Percentiles rank a stretch among this genome's conserved stretches.
These are phyloP conservation scores for Coecobrya sp. DNA, from an alignment of 2,888 invertebrate species.

Conservation along the genomic window DNA sequence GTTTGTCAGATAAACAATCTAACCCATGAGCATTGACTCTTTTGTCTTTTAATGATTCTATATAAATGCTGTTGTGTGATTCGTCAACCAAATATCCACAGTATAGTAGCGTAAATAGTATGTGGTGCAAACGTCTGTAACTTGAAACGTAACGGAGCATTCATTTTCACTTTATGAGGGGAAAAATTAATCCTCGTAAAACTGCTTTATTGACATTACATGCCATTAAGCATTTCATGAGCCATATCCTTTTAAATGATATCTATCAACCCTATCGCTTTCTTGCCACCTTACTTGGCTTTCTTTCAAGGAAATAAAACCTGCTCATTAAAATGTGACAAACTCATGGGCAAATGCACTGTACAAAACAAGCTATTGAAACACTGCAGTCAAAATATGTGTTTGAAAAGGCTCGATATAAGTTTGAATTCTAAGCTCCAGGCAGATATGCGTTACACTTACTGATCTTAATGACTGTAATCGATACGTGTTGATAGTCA, in stretches of 20 bases:
- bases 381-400: neutral
- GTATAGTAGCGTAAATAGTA: too few relatives aligned
- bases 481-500: conserved; percentile 55
- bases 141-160: neutral
- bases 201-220: conserved; percentile 10
- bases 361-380: neutral
- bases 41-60: too few relatives aligned
- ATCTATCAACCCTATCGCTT: neutral
- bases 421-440: neutral
- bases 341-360: neutral
- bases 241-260: conserved; percentile 10
- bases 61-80: too few relatives aligned
- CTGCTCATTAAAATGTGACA: conserved; percentile 10
- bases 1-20: too few relatives aligned
- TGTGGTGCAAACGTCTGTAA: neutral
- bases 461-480: conserved; percentile 31
- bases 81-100: too few relatives aligned
- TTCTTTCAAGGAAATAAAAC: neutral
- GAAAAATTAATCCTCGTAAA: conserved; percentile 6
- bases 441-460: neutral
- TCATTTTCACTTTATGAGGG: too few relatives aligned
- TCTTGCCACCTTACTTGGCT: neutral
- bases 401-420: neutral
- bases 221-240: conserved; percentile 27
- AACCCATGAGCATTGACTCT: too few relatives aligned